phyloP scores from a whole-genome alignment of 2,113 vertebrate genomes.

The Microcebus ravelobensis region DNA sequence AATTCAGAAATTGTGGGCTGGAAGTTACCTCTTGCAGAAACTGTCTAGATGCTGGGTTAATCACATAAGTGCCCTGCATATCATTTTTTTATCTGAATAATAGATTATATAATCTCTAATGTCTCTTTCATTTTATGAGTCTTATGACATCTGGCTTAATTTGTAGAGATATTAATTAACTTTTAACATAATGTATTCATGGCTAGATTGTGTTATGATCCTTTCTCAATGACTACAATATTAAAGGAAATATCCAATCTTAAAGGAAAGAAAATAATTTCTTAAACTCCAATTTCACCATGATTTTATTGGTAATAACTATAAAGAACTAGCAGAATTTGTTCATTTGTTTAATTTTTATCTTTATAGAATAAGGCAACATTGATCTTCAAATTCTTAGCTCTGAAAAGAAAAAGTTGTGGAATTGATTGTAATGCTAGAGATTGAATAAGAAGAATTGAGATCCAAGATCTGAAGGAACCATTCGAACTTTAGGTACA shows the following conservation, averaged over 20 bases:
- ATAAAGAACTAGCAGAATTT: background rate
- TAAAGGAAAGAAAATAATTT: constrained; percentile 2
- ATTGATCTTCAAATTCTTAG: background rate
- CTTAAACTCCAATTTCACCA: background rate
- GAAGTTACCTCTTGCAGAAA: background rate
- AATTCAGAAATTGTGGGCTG: background rate
- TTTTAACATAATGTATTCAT: background rate
- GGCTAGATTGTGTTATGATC: background rate
- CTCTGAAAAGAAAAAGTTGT: background rate
- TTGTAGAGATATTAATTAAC: background rate
- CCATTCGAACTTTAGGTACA: background rate
- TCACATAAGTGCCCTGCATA: background rate
- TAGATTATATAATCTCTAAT: background rate
- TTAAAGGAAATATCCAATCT: background rate
- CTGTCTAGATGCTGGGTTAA: background rate
- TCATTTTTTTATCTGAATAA: background rate
- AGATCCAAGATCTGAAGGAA: background rate
- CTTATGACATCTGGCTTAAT: background rate
- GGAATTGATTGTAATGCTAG: background rate
- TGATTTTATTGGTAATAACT: background rate
- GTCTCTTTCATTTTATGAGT: background rate
- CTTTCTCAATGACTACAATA: background rate
- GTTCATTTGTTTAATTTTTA: background rate
- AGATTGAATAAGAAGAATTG: background rate
- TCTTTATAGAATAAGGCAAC: background rate